Percentiles rank a stretch among this genome's conserved stretches.
Conservation (phyloP, 53 echinoderm and acorn worm species). For the Henricia sp. region DNA sequence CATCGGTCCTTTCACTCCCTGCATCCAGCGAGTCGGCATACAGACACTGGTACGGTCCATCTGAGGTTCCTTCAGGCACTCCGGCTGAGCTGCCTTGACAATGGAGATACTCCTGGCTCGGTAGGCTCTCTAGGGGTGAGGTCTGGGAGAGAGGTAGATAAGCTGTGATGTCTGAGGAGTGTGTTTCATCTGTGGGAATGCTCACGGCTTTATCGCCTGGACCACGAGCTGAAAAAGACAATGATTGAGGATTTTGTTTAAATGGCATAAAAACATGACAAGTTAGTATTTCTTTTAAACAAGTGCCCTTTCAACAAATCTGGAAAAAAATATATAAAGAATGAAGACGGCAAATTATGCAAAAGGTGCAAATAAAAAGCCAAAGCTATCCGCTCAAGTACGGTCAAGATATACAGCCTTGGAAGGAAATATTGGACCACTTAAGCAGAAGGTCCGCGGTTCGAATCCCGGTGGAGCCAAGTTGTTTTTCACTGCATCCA, state of each 20-base stretch:
- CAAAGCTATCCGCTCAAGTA: too few species aligned
- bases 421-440: too few species aligned
- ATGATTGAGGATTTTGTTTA: neutral
- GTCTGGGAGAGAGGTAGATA: conserved; percentile 47
- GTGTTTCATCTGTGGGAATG: conserved; percentile 46
- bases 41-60: conserved; percentile 8
- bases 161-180: conserved; percentile 14
- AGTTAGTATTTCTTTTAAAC: too few species aligned
- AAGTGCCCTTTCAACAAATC: too few species aligned
- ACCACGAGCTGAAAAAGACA: conserved; percentile 22
- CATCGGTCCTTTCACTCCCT: conserved; percentile 55
- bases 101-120: conserved; percentile 62
- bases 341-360: too few species aligned
- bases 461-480: too few species aligned
- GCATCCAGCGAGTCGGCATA: conserved; percentile 62
- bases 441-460: too few species aligned
- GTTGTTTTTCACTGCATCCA: too few species aligned
- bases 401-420: too few species aligned
- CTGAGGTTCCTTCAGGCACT: conserved; percentile 22
- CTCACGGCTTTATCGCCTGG: conserved; percentile 27
- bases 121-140: conserved; percentile 58
- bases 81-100: conserved; percentile 59
- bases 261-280: neutral
- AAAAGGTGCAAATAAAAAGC: too few species aligned
- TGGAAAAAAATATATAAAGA: too few species aligned